phyloP scores from a whole-genome alignment of 92 coral and sea anemone genomes.

The Zoanthus sansibaricus region DNA sequence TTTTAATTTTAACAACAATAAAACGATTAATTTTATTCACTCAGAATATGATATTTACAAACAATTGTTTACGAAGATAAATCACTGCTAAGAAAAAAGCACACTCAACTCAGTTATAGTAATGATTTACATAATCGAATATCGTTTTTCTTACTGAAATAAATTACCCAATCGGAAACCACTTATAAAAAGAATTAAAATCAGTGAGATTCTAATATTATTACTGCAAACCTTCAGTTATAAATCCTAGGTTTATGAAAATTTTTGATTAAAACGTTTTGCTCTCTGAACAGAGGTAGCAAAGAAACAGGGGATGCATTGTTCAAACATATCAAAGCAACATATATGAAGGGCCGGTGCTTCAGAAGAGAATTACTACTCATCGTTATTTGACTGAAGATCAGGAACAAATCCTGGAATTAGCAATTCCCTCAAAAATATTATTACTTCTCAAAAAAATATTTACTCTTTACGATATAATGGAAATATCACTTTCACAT shows the following conservation, averaged over 20 bases:
- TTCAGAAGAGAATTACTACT: conserved; percentile 47
- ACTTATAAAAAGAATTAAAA: conserved; percentile 17
- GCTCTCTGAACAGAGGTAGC: conserved; percentile 39
- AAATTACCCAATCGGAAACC: too few species aligned
- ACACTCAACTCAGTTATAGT: too few species aligned
- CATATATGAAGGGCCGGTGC: conserved; percentile 36
- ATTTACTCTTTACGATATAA: conserved; percentile 17
- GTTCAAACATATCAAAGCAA: conserved; percentile 40
- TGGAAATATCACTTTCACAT: conserved; percentile 36
- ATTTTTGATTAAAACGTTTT: conserved; percentile 30
- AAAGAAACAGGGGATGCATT: conserved; percentile 49
- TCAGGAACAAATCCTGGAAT: conserved; percentile 12
- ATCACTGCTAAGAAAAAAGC: too few species aligned
- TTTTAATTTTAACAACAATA: not conserved
- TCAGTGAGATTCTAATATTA: conserved; percentile 31
- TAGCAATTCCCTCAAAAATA: conserved; percentile 25
- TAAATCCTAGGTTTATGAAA: conserved; percentile 43
- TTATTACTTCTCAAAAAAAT: conserved; percentile 14
- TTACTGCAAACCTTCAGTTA: conserved; percentile 47
- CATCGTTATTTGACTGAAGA: conserved; percentile 26
- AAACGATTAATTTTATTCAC: conserved; percentile 13
- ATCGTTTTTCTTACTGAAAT: too few species aligned
- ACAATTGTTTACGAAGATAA: too few species aligned
- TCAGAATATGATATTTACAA: not conserved
- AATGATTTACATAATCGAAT: too few species aligned